Evolutionary conservation across 1,140 invertebrate genomes (phyloP).

Genomic region (Drosophila burlai): DNA sequence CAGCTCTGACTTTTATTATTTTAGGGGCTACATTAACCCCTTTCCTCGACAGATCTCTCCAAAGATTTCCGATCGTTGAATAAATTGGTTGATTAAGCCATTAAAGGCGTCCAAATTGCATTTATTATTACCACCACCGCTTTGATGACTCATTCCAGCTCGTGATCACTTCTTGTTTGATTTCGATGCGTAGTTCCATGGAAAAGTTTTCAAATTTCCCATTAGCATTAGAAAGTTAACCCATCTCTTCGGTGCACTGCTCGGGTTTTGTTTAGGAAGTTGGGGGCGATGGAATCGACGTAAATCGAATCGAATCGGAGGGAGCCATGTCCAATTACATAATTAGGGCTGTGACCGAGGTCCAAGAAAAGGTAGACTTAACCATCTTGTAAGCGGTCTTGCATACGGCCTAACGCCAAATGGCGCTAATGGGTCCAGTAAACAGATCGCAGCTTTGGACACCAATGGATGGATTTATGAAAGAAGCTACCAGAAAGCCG

Average conservation of each 20-base stretch:
- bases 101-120: conserved; percentile 32
- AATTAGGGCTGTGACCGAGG: conserved; percentile 48
- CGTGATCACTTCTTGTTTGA: conserved; percentile 51
- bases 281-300: conserved; percentile 23
- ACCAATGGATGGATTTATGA: conserved; percentile 66
- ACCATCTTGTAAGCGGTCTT: conserved; percentile 56
- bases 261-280: neutral
- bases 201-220: conserved; percentile 68
- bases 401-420: conserved; percentile 55
- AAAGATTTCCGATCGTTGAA: conserved; percentile 6
- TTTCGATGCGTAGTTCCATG: conserved; percentile 53
- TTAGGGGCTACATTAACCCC: neutral
- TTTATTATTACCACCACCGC: conserved; percentile 37
- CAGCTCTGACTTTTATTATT: neutral
- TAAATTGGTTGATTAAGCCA: conserved; percentile 16
- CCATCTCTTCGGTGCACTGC: conserved; percentile 17
- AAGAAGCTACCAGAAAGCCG: conserved; percentile 66
- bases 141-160: conserved; percentile 51
- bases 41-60: neutral
- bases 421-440: conserved; percentile 60
- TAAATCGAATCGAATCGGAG: conserved; percentile 3
- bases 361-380: conserved; percentile 18
- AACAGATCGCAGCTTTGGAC: conserved; percentile 38
- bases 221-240: conserved; percentile 76
- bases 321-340: conserved; percentile 58